Evolutionary conservation across 2,113 vertebrate species (phyloP).

Genomic region (Rhinolophus sinicus): DNA sequence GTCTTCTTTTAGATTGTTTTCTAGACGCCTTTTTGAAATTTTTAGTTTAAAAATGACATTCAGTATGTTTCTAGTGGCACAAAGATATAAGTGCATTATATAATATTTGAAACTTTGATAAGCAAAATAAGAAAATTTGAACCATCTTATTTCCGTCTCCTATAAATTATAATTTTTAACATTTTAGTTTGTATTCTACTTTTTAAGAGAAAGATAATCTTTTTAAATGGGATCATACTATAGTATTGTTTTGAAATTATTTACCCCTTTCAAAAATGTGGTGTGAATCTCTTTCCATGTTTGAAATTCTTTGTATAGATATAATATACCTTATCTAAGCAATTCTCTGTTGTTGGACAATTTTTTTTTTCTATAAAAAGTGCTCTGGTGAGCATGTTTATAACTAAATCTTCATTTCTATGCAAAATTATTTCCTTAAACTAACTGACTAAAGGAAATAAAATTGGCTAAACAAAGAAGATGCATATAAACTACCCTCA

Average conservation of each 20-base stretch:
- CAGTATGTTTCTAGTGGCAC: not conserved
- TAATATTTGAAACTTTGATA: not conserved
- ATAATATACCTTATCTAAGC: not conserved
- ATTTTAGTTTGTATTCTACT: not conserved
- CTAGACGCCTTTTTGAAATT: not conserved
- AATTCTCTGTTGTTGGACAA: not conserved
- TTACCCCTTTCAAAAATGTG: not conserved
- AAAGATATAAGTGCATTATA: not conserved
- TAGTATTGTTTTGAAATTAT: conserved; percentile 1
- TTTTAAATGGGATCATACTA: not conserved
- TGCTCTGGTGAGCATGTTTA: not conserved
- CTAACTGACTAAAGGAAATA: not conserved
- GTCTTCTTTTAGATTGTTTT: not conserved
- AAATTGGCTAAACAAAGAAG: not conserved
- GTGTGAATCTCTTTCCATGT: not conserved
- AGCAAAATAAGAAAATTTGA: not conserved
- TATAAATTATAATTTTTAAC: not conserved
- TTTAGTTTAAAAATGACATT: conserved; percentile 1
- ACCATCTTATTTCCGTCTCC: not conserved
- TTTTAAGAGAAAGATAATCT: not conserved
- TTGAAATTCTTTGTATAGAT: not conserved
- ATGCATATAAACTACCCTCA: not conserved
- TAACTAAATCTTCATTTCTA: not conserved
- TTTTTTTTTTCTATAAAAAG: not conserved
- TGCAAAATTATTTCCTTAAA: not conserved